A percentile compares a stretch with the other conserved stretches of the same genome.
Evolutionary conservation across 2,797 vertebrate species (phyloP).

Genomic region (Ptychadena robeensis): DNA sequence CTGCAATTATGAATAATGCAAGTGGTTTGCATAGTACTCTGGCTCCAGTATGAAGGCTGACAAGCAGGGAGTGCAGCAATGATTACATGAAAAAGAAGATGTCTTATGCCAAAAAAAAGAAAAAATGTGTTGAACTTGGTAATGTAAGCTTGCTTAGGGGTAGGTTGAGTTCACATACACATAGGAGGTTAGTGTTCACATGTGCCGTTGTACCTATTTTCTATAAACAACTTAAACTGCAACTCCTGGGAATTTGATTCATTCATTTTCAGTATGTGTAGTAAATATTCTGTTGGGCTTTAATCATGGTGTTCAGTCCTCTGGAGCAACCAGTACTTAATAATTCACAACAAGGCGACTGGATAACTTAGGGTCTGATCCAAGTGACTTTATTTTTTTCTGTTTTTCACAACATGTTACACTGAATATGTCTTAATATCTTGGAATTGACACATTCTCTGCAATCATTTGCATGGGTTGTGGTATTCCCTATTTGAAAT

Average conservation of each 20-base stretch:
- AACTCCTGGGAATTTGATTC: too few relatives aligned
- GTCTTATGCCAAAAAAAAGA: not conserved
- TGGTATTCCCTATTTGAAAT: not conserved
- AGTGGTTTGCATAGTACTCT: conserved; percentile 32
- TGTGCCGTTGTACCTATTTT: not conserved
- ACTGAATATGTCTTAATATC: too few relatives aligned
- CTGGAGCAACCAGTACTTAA: too few relatives aligned
- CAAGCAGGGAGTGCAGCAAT: conserved; percentile 24
- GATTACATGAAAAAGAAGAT: conserved; percentile 23
- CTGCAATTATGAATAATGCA: conserved; percentile 53
- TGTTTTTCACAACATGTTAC: too few relatives aligned
- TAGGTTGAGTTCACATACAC: not conserved
- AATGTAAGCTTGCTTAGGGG: conserved; percentile 1
- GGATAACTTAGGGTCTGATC: too few relatives aligned
- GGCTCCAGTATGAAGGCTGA: conserved; percentile 30
- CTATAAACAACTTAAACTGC: not conserved
- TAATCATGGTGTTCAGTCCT: too few relatives aligned
- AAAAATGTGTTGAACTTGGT: not conserved
- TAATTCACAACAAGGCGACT: too few relatives aligned
- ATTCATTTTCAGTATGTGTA: too few relatives aligned
- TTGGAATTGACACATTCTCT: too few relatives aligned
- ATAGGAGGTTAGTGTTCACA: not conserved
- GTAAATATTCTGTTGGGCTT: too few relatives aligned
- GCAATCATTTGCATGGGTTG: not conserved
- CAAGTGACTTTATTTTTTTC: too few relatives aligned